Percentiles rank a stretch among this genome's conserved stretches.
phyloP scores from a whole-genome alignment of 2,888 invertebrate species.

The Drosophila borealis region DNA sequence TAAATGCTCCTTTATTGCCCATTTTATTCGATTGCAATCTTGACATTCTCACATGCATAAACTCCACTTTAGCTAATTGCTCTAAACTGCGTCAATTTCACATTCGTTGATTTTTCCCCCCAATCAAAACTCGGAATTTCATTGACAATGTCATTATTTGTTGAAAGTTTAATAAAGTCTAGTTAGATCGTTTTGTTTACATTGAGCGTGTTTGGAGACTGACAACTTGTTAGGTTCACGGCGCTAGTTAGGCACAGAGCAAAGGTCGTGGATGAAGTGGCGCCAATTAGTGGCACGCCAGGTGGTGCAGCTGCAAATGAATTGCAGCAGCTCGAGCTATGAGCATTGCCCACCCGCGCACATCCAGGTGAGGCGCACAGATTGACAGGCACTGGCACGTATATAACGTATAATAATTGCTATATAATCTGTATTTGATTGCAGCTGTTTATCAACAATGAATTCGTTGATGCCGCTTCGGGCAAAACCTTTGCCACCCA shows the following conservation, averaged over 20 bases:
- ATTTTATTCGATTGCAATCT: too few relatives aligned
- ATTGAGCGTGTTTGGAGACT: conserved; percentile 37
- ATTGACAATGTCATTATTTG: conserved; percentile 12
- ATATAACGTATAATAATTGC: neutral
- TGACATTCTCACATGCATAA: neutral
- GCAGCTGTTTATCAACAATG: conserved; percentile 93
- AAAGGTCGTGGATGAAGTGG: conserved; percentile 14
- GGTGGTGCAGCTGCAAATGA: conserved; percentile 7
- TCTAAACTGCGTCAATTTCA: neutral
- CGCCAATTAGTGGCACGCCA: conserved; percentile 39
- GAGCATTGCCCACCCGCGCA: conserved; percentile 28
- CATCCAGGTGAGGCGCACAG: conserved; percentile 30
- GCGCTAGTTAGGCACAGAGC: conserved; percentile 5
- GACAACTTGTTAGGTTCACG: conserved; percentile 40
- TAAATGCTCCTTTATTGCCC: neutral
- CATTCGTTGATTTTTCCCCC: neutral
- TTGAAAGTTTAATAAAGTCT: neutral
- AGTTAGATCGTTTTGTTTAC: conserved; percentile 14
- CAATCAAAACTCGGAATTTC: conserved; percentile 2
- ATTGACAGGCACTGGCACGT: conserved; percentile 8
- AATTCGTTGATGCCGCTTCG: conserved; percentile 92
- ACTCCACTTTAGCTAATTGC: conserved; percentile 9
- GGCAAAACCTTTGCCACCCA: conserved; percentile 94
- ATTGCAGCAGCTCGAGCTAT: conserved; percentile 5
- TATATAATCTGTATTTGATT: conserved; percentile 36